Evolutionary conservation across 2,797 vertebrate genomes (phyloP), one percentile per base, ranked within the genome.

Genomic region (Hydrophis major): DNA sequence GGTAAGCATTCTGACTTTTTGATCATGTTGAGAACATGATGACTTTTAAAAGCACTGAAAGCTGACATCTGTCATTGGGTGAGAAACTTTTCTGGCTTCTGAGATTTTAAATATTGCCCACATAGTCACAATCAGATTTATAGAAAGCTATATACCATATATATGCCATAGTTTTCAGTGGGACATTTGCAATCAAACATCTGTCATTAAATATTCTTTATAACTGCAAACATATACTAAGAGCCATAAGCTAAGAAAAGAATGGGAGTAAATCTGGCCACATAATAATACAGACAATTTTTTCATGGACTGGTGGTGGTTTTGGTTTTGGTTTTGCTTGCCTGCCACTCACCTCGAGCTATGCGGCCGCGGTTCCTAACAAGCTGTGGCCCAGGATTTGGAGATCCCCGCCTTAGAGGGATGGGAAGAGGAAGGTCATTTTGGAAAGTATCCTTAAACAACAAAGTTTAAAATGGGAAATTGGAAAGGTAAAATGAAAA

Each of bases 211-310:
- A 25, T 47, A 47, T 83, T 47, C 1, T 47, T 83, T 83, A 83
- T 47, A 83, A 83, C 74, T 47, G 18, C 57, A 89, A 94, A 93
- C 55, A 56, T 92, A 94, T 28, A 32, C 6, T 22, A 37, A n/a
- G 8, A 90, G 86, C 88, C 87, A 74, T 69, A 63, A 88, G 20
- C 57, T 47, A 61, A 63, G 42, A 86, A 16, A 60, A 61, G n/a
- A 88, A 66, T 16, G 66, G 61, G 22, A 37, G 32, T 32, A 63
- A 63, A 27, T 56, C 66, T 69, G 25, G n/a, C 55, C 56, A 37
- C 10, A 88, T 3, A 55, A 56, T 55, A 89, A 74, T 87, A 22
- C 18, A 93, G 86, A 14, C 66, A 32, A 16, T 69, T 69, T 32
- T 69, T 69, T 69, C 63, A 69, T 32, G n/a, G 63, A 69, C 13